Conservation (phyloP, 2,888 invertebrate species). For the Malachius bipustulatus region DNA sequence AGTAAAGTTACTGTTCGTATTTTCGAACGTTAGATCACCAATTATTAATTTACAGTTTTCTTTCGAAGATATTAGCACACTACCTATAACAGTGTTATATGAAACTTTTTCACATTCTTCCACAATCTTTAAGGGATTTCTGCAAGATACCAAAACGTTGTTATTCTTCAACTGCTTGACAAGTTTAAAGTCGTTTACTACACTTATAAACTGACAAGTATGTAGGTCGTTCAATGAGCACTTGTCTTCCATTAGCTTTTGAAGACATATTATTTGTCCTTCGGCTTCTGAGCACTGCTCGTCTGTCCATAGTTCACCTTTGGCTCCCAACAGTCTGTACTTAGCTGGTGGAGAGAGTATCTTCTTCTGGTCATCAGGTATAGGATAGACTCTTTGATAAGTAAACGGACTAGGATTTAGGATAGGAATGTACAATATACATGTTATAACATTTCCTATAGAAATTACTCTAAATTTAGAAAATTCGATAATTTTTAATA, state of each 20-base stretch:
- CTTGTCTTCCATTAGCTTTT: slow-evolving; percentile 9
- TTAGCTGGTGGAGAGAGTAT: slow-evolving; percentile 8
- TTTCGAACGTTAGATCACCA: slow-evolving; percentile 10
- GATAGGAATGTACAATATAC: no score
- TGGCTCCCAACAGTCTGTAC: slow-evolving; percentile 8
- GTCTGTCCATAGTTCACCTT: slow-evolving; percentile 10
- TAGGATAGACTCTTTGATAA: slow-evolving; percentile 12
- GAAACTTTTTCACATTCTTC: slow-evolving; percentile 12
- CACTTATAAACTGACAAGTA: no score
- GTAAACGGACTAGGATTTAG: slow-evolving; percentile 5
- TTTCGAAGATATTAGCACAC: slow-evolving; percentile 9
- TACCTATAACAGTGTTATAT: slow-evolving; percentile 6
- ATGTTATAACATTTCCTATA: no score
- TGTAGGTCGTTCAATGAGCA: no score
- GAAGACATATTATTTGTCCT: slow-evolving; percentile 6
- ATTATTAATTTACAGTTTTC: slow-evolving; percentile 12
- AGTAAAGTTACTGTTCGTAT: slow-evolving; percentile 9
- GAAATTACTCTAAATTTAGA: slow-evolving; percentile 8
- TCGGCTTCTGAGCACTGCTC: slow-evolving; percentile 10
- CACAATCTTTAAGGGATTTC: slow-evolving; percentile 9
- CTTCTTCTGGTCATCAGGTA: slow-evolving; percentile 7
- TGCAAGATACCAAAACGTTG: no score
- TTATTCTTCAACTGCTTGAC: slow-evolving; percentile 6
- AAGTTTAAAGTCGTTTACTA: no score
- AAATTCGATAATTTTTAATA: slow-evolving; percentile 9